A percentile compares a stretch with the other conserved stretches of the same genome.
Evolutionary conservation across 2,797 vertebrate genomes (phyloP).

Genomic region (Dallia pectoralis): DNA sequence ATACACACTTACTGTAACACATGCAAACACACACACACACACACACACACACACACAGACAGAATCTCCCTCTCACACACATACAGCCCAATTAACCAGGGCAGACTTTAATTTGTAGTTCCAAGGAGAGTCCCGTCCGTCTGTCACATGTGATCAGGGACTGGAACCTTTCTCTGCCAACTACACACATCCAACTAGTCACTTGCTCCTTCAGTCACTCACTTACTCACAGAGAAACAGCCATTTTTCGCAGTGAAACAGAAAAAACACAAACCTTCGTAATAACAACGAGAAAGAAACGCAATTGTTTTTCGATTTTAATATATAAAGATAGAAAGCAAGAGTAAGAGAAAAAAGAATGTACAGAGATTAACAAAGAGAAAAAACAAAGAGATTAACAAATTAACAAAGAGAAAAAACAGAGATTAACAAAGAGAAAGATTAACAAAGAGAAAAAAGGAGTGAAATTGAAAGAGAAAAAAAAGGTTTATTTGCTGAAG

Average conservation of each 20-base stretch:
- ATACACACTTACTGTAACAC: no score
- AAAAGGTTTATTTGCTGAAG: not conserved
- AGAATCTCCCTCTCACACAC: not conserved
- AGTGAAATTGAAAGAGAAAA: not conserved
- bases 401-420: no score
- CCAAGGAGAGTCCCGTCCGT: slow-evolving; percentile 34
- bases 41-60: no score
- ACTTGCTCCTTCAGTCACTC: not conserved
- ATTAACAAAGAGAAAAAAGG: not conserved
- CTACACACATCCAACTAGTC: slow-evolving; percentile 9
- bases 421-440: not conserved
- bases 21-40: no score
- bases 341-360: not conserved
- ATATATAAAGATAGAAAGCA: not conserved
- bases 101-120: slow-evolving; percentile 43
- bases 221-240: slow-evolving; percentile 9
- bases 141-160: slow-evolving; percentile 30
- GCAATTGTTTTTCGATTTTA: no score
- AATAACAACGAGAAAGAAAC: no score
- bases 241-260: no score
- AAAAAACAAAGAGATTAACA: no score
- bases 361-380: not conserved
- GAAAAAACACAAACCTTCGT: no score
- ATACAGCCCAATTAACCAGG: slow-evolving; percentile 35
- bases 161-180: slow-evolving; percentile 28